Base-by-base conservation (phyloP, 2,888 invertebrate species). In the Rhamphomyia laevipes region DNA sequence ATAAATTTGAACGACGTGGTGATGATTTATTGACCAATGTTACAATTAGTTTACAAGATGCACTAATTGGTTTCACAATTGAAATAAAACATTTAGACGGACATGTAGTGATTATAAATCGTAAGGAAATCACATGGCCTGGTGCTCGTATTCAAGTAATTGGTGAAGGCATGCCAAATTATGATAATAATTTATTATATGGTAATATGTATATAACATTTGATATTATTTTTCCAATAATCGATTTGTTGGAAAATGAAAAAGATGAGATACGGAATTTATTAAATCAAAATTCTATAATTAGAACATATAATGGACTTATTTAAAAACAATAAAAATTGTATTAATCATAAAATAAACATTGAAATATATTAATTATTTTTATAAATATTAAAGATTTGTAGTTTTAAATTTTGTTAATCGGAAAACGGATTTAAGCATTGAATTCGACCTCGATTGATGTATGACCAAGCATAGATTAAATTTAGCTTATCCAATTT, bases 81-180 rank as follows among this genome's bases (percentile, higher is more conserved):
- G 87, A 94, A 57, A 80, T 99, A 48, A 76, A 76, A 47, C 99
- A 99, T 72, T 77, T 99, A 57, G 99, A 99, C 72, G 94, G 93
- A 0, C 95, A 95, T 66, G 82, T 81, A 72, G 93, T 97, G 17
- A 71, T 81, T 33, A 77, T 95, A 43, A 78, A 81, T 9, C 77
- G 94, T 46, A 94, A 97, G 62, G 94, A 96, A 74, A 84, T 97
- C 17, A 99, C 99, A 1, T 95, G 93, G 90, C 92, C 95, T 0
- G 97, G 97, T 12, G 95, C 97, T 0, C 81, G 92, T 48, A 93
- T 99, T 57, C 81, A 93, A 38, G 99, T 97, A 80, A 91, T 94
- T 77, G 91, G 91, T 21, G 97, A 99, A 73, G 99, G 99, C 45
- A 97, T 99, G 97, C 95, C 97, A 13, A 95, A 93, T 72, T 95